Percentiles rank a stretch among this genome's conserved stretches.
phyloP scores from a whole-genome alignment of 2,113 vertebrate species.

The Sclerurus mexicanus region DNA sequence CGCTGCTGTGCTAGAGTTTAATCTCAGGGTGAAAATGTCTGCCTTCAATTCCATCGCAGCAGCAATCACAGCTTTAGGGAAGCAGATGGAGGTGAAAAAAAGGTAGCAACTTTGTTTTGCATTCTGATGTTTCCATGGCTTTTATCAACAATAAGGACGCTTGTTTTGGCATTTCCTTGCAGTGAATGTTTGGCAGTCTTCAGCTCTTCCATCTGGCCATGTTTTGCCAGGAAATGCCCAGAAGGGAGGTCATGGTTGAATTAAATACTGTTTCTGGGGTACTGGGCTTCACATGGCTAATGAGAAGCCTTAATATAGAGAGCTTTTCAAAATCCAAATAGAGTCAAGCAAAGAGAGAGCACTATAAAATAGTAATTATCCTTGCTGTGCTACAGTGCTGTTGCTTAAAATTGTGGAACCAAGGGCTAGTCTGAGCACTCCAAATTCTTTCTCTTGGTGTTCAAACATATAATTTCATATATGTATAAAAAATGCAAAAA shows the following conservation, averaged over 20 bases:
- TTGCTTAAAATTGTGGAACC: neutral
- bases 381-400: neutral
- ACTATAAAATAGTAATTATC: neutral
- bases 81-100: constrained; percentile 37
- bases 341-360: neutral
- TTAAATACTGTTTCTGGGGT: constrained; percentile 34
- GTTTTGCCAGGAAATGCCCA: constrained; percentile 56
- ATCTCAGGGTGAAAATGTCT: neutral
- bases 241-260: constrained; percentile 50
- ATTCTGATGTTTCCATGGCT: constrained; percentile 44
- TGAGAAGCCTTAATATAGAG: constrained; percentile 38
- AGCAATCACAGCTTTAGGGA: neutral
- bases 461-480: neutral
- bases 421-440: neutral
- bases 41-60: neutral
- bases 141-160: constrained; percentile 46
- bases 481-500: neutral
- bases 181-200: constrained; percentile 47
- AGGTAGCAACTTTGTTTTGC: constrained; percentile 50
- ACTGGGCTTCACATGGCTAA: neutral
- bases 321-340: constrained; percentile 33
- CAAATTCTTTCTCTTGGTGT: neutral
- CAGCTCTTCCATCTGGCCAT: constrained; percentile 14
- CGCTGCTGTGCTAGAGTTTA: neutral
- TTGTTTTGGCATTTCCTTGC: constrained; percentile 48